Evolutionary conservation across 2,113 vertebrate species (phyloP), one percentile per base, ranked within the genome.

Genomic region (Labrus mixtus): DNA sequence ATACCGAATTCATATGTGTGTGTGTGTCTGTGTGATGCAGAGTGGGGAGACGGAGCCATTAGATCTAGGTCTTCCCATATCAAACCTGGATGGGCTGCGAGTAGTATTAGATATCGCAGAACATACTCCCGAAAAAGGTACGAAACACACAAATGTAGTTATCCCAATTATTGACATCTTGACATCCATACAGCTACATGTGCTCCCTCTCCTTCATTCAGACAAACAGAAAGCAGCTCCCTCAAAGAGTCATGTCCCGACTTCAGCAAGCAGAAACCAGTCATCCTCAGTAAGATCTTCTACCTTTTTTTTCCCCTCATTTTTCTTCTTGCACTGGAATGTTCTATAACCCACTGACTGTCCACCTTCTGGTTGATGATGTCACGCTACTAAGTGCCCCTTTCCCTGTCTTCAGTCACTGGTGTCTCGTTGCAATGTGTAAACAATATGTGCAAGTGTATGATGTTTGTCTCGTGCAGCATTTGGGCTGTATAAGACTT

Each of bases 31-130:
- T 76, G 77, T 51, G 41, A 63, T 76, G 69, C 90, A 99, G 98
- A 99, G 95, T 57, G 97, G 98, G 19, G 97, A 99, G 90, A 94
- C 95, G 56, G 96, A 98, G 68, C 96, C 95, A 19, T 93, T 99
- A 85, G 98, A 99, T 93, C 94, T 99, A 45, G 98, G 98, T 6
- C 93, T 97, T 84, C 97, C 98, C 41, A 99, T 99, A 76, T 99
- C 98, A 37, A 98, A 96, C 91, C 94, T 99, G 84, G 98, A 99
- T 2, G 98, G 98, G 22, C 96, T 98, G n/a, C 91, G 97, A 16
- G 98, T 99, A 80, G 94, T 98, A 70, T 84, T 99, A 83, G 97
- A 99, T 64, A 89, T 93, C 77, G 96, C 93, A 75, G 95, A 96
- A 4, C 90, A 95, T 13, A 46, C 89, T 59, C 85, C 93, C 50